Evolutionary conservation across 2,797 vertebrate genomes (phyloP), one percentile per base, ranked within the genome.

Genomic region (Adrianichthys oophorus): DNA sequence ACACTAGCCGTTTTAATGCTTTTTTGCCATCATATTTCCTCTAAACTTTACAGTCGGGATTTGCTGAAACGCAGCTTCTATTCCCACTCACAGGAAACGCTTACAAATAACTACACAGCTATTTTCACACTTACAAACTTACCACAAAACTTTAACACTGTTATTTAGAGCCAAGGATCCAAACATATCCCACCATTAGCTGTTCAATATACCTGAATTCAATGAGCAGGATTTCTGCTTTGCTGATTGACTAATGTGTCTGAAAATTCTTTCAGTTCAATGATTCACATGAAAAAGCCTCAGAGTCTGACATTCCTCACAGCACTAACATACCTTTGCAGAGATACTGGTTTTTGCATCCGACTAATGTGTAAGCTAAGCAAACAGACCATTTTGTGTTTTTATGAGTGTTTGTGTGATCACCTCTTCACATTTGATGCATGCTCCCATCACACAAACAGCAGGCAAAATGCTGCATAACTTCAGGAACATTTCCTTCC

Each of bases 301-400:
- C 68, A 72, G 73, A 70, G 65, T 44, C 16, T 23, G 56, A 78
- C 78, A 87, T 89, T 89, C 80, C 82, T 57, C 74, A 64, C 54
- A 70, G 65, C 52, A 52, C 55, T 71, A 48, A 74, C n/a, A 68
- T 48, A 53, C 56, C 56, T 65, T 61, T 17, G 54, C 19, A 42
- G 21, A 56, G 45, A 26, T n/a, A 41, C 26, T 52, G 46, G 50
- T 59, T 15, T 44, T 29, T 59, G 69, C 65, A 59, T 68, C 50
- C n/a, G 59, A 57, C 67, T 53, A 50, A 41, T 51, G 62, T 74
- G 71, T 79, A 62, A 75, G 71, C 74, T 52, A 62, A 80, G 68
- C 65, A 80, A 87, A 86, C 76, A 78, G 60, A 59, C 44, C 26
- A 41, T 62, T 48, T 32, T 37, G 41, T 74, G 74, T 76, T 86